Conservation (phyloP, 2,797 vertebrate genomes). For the Synanceia verrucosa region DNA sequence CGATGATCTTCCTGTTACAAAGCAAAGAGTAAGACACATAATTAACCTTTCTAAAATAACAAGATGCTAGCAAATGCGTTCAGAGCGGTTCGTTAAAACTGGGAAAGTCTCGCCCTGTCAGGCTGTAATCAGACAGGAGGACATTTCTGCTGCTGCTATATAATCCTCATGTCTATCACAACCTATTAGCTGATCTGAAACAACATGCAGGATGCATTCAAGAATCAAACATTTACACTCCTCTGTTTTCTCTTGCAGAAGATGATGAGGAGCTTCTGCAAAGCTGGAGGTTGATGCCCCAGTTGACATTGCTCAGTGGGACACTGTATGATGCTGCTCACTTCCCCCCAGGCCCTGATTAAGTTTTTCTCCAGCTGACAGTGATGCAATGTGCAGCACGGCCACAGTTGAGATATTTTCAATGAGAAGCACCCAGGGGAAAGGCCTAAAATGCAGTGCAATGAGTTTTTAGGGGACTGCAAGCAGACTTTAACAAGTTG, state of each 20-base stretch:
- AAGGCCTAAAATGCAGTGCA: slow-evolving; percentile 2
- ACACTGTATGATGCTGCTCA: not conserved
- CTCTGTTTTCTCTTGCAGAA: slow-evolving; percentile 2
- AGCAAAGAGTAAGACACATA: not conserved
- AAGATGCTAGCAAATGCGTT: not conserved
- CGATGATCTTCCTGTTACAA: slow-evolving; percentile 84
- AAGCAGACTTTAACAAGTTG: not conserved
- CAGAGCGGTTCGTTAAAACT: slow-evolving; percentile 7
- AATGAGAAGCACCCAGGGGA: slow-evolving; percentile 10
- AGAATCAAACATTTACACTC: not conserved
- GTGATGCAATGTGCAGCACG: slow-evolving; percentile 17
- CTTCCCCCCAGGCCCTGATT: not conserved
- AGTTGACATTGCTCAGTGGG: not conserved
- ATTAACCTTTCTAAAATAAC: slow-evolving; percentile 5
- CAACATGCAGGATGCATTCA: not conserved
- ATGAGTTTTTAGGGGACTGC: not conserved
- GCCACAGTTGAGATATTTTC: slow-evolving; percentile 27
- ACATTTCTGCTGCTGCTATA: not conserved
- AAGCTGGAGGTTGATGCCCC: slow-evolving; percentile 3
- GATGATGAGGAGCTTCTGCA: slow-evolving; percentile 1
- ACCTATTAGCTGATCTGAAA: not conserved
- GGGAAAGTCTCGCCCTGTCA: not conserved
- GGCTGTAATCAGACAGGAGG: slow-evolving; percentile 4
- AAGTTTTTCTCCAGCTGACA: slow-evolving; percentile 11
- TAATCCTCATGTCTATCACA: not conserved